phyloP scores from a whole-genome alignment of 2,113 vertebrate genomes.

The Syngnathoides biaculeatus region DNA sequence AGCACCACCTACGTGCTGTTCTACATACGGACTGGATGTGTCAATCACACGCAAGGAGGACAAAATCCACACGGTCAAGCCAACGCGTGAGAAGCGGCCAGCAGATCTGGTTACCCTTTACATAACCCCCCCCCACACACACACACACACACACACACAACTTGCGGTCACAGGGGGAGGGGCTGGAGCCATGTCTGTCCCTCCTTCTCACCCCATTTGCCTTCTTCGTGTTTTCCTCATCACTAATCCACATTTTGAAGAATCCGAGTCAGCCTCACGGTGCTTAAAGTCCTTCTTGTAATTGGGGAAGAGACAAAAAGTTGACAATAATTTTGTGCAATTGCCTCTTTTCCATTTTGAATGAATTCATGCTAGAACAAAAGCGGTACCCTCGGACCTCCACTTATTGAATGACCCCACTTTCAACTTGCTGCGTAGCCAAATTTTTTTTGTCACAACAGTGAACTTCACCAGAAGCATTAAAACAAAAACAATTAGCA shows the following conservation, averaged over 20 bases:
- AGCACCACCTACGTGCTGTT: slow-evolving; percentile 60
- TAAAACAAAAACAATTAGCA: too few relatives aligned
- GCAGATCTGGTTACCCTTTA: slow-evolving; percentile 72
- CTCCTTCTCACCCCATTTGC: slow-evolving; percentile 21
- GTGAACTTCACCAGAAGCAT: too few relatives aligned
- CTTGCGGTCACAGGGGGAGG: slow-evolving; percentile 57
- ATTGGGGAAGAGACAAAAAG: too few relatives aligned
- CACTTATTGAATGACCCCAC: too few relatives aligned
- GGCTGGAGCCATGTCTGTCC: slow-evolving; percentile 25
- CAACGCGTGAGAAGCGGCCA: slow-evolving; percentile 46
- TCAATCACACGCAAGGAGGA: slow-evolving; percentile 12
- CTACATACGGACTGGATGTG: slow-evolving; percentile 23
- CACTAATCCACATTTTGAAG: neutral
- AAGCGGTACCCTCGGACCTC: too few relatives aligned
- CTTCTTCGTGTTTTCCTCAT: neutral
- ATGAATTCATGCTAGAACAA: too few relatives aligned
- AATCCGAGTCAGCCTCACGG: neutral
- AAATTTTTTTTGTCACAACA: too few relatives aligned
- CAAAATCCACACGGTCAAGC: slow-evolving; percentile 7
- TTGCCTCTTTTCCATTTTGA: too few relatives aligned
- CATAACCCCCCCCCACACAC: slow-evolving; percentile 63
- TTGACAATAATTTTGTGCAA: too few relatives aligned
- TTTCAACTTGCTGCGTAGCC: too few relatives aligned
- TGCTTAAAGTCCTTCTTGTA: neutral
- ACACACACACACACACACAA: slow-evolving; percentile 28